Evolutionary conservation across 2,113 vertebrate genomes (phyloP).

Genomic region (Thinocorus orbignyianus): DNA sequence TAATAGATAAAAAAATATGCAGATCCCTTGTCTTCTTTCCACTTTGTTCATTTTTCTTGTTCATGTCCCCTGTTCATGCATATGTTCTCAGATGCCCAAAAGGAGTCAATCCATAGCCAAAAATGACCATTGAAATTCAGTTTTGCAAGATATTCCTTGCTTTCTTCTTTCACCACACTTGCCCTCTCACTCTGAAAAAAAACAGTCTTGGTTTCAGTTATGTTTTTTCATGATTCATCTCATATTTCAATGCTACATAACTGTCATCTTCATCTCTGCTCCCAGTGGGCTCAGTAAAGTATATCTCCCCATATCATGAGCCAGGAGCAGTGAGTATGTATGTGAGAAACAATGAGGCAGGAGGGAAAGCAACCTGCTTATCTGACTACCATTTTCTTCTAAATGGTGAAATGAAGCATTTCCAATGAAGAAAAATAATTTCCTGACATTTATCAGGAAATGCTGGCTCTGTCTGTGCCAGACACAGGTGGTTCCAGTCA

Average conservation of each 20-base stretch:
- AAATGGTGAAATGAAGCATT: neutral
- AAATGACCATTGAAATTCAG: neutral
- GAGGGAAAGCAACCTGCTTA: neutral
- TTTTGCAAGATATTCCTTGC: neutral
- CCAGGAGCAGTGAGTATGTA: neutral
- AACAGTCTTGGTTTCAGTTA: neutral
- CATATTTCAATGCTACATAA: neutral
- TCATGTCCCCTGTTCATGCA: neutral
- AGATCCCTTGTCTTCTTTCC: neutral
- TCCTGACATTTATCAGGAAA: neutral
- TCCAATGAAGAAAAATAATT: neutral
- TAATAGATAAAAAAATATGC: neutral
- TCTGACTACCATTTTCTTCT: neutral
- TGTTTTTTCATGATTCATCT: neutral
- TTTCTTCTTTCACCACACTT: neutral
- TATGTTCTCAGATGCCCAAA: neutral
- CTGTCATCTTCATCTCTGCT: neutral
- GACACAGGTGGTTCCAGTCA: fast-evolving
- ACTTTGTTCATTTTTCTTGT: neutral
- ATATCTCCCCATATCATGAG: neutral
- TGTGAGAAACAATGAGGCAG: neutral
- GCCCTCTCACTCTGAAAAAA: neutral
- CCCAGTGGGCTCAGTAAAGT: neutral
- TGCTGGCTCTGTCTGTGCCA: neutral
- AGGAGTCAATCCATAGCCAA: neutral